Evolutionary conservation across 2,797 vertebrate genomes (phyloP), one percentile per base, ranked within the genome.

Genomic region (Oreonectes daqikongensis): DNA sequence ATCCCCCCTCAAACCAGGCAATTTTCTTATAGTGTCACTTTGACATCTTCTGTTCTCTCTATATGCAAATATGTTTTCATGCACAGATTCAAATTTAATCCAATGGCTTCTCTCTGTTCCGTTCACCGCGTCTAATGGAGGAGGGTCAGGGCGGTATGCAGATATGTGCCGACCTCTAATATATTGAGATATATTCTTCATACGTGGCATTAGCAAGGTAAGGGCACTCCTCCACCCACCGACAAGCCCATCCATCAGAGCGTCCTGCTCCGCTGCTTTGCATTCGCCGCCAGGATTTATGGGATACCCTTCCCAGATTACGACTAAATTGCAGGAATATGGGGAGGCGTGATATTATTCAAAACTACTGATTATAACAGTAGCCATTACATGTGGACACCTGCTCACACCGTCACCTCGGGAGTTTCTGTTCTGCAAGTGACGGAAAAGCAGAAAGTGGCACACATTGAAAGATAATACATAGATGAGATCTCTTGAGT

Each of bases 251-350:
- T 94, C 95, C 95, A 92, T 95, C 93, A 93, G 91, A 89, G 88
- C 88, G 94, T 90, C 87, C 89, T 92, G 88, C 92, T 91, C 94
- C 85, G 90, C 94, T 93, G 94, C 96, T 96, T 95, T 95, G 94
- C 93, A 94, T 95, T 94, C 94, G 93, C 88, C 73, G 91, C 89
- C 92, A 95, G 95, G 95, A 98, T 98, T 97, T 97, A 98, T 96
- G 95, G 95, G 93, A 94, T 90, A 92, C 92, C 94, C 84, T 80
- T 89, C 89, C 86, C 93, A 52, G 93, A 97, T 95, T 93, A 94
- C 95, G 94, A 96, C 91, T 95, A 96, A 96, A 92, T 93, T 95
- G 95, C 95, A 96, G 95, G 94, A 95, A 96, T 95, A 26, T 53
- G n/a, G 87, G 84, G 86, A 76, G 81, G 88, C 24, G 83, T 40